A percentile compares a stretch with the other conserved stretches of the same genome.
These are phyloP conservation scores for Cassiopea andromeda DNA, from an alignment of 30 jellyfish, hydroid and myxozoan genomes.

Conservation along the genomic window DNA sequence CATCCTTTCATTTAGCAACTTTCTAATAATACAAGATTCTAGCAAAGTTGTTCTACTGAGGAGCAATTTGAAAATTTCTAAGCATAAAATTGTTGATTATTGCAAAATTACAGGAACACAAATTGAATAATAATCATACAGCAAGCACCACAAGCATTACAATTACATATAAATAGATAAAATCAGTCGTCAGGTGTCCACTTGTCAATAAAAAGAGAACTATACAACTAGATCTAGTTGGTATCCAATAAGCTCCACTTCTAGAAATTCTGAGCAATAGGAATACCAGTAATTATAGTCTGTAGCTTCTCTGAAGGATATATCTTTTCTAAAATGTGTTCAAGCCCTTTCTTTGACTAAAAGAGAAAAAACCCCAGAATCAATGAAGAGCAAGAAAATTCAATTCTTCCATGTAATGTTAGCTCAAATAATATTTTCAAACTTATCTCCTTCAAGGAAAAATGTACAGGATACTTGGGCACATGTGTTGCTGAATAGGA, in stretches of 20 bases:
- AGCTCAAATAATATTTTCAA: not conserved
- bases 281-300: conserved; percentile 64
- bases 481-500: too few relatives aligned
- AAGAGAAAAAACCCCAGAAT: conserved; percentile 8
- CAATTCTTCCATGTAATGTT: not conserved
- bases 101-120: not conserved
- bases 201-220: not conserved
- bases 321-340: conserved; percentile 66
- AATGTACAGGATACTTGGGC: too few relatives aligned
- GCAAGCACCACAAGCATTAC: not conserved
- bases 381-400: not conserved
- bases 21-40: too few relatives aligned
- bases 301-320: conserved; percentile 68
- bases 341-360: conserved; percentile 82
- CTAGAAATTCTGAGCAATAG: conserved; percentile 63
- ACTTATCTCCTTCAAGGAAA: too few relatives aligned
- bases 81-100: too few relatives aligned
- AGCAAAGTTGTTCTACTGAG: too few relatives aligned
- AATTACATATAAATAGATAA: not conserved
- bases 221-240: not conserved
- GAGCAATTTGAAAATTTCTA: too few relatives aligned
- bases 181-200: not conserved
- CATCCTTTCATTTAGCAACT: too few relatives aligned
- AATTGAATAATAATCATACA: not conserved
- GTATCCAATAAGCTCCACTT: not conserved